Conservation (phyloP, 1,140 invertebrate species). For the Drosophila chauvacae region DNA sequence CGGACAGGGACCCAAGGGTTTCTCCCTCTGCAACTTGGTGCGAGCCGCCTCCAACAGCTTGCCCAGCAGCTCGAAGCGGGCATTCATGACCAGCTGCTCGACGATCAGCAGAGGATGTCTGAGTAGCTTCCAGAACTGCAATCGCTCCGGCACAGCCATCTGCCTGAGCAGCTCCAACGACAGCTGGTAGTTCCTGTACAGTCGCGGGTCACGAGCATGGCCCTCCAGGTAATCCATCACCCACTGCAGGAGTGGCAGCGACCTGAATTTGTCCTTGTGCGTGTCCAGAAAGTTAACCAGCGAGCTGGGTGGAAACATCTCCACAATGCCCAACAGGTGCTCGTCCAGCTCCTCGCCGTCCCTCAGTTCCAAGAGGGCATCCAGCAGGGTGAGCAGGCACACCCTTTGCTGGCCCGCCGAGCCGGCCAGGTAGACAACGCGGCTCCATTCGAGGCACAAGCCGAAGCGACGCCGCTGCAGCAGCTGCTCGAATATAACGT, state of each 20-base stretch:
- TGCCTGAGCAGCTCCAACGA: constrained; percentile 69
- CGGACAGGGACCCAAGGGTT: constrained; percentile 65
- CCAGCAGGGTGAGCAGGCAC: constrained; percentile 59
- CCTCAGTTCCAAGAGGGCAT: constrained; percentile 54
- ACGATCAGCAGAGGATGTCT: constrained; percentile 89
- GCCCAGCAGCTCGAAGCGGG: constrained; percentile 88
- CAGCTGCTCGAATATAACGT: constrained; percentile 85
- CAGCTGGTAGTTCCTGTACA: constrained; percentile 87
- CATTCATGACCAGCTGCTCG: constrained; percentile 91
- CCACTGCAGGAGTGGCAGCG: constrained; percentile 87
- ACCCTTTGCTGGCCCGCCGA: constrained; percentile 75
- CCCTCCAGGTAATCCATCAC: constrained; percentile 87
- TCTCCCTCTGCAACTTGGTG: constrained; percentile 33
- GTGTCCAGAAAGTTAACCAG: constrained; percentile 87
- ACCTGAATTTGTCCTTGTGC: constrained; percentile 87
- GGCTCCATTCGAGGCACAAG: constrained; percentile 87
- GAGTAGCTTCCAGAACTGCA: constrained; percentile 87
- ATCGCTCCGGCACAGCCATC: constrained; percentile 86
- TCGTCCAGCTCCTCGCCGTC: constrained; percentile 82
- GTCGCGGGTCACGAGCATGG: constrained; percentile 86
- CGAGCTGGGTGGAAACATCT: constrained; percentile 85
- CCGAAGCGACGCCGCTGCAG: constrained; percentile 86
- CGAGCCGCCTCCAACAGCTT: constrained; percentile 85
- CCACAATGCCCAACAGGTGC: constrained; percentile 80
- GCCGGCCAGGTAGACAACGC: constrained; percentile 84